Percentiles rank a stretch among this genome's conserved stretches.
These are phyloP conservation scores for Oryzias melastigma DNA, from an alignment of 2,113 vertebrate species.

Conservation along the genomic window DNA sequence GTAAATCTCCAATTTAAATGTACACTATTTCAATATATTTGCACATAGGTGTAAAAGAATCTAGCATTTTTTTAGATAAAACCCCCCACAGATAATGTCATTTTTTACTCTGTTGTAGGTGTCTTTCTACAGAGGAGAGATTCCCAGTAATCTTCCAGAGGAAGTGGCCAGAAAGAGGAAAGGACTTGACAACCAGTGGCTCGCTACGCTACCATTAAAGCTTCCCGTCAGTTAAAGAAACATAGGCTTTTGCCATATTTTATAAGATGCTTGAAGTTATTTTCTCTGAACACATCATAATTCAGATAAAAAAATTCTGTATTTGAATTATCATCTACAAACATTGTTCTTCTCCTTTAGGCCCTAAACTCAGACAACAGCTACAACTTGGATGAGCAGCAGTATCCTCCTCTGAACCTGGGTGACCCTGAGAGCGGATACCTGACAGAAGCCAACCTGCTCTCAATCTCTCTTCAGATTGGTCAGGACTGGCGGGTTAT, in stretches of 20 bases:
- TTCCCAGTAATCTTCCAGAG: slow-evolving; percentile 82
- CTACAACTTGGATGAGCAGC: slow-evolving; percentile 50
- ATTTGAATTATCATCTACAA: background rate
- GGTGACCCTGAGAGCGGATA: slow-evolving; percentile 92
- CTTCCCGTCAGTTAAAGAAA: slow-evolving; percentile 80
- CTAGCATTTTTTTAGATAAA: background rate
- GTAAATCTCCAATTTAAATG: background rate
- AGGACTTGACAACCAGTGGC: slow-evolving; percentile 83
- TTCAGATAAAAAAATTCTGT: background rate
- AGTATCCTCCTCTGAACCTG: slow-evolving; percentile 84
- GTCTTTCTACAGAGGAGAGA: slow-evolving; percentile 91
- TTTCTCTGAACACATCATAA: background rate
- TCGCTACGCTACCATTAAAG: slow-evolving; percentile 90
- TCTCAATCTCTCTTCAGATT: slow-evolving; percentile 85
- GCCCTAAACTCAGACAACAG: slow-evolving; percentile 60
- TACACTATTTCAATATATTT: background rate
- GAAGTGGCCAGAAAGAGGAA: slow-evolving; percentile 84
- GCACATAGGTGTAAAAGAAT: background rate
- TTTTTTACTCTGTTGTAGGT: slow-evolving; percentile 78
- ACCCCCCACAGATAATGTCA: background rate
- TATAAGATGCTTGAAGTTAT: background rate
- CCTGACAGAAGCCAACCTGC: slow-evolving; percentile 91
- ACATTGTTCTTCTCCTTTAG: slow-evolving; percentile 34
- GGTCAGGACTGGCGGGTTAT: slow-evolving; percentile 87
- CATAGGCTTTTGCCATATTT: background rate